Evolutionary conservation across 2,888 invertebrate species (phyloP), one percentile per base, ranked within the genome.

Genomic region (Diplolepis rosae): DNA sequence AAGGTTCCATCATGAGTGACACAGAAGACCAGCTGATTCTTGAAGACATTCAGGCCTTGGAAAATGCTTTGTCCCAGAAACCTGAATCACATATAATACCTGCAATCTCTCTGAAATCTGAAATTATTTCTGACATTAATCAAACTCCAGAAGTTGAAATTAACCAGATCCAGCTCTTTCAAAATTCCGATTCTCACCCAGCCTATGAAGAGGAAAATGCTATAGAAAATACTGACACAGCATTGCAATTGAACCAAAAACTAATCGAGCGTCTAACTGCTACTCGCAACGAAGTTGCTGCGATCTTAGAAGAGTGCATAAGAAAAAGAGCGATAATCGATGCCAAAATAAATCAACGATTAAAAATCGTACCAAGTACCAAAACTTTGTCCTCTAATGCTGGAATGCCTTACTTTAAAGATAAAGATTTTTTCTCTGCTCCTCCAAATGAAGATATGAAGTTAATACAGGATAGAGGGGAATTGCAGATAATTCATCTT

Each of bases 331-430:
- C 69, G 22, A 4, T 74, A 4, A 42, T 84, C 32, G 78, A 78
- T 1, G 54, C 73, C 24, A 72, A 77, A 7, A 68, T 85, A 2
- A 65, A 56, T 9, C 66, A 72, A 13, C 54, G 66, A 18, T 18
- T 66, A 6, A 72, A 69, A 69, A 32, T 39, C 7, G 18, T 13
- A 13, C n/a, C 65, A 0, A 28, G 30, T 1, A 69, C 56, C 7
- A 75, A 72, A 65, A 54, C 72, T 30, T 13, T 76, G 13, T 65
- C 22, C 24, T 72, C 71, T 52, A 72, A 76, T 70, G 90, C 92
- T 83, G 90, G 93, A 32, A 90, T 91, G 79, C 92, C 94, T 0
- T 95, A 93, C 82, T 95, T 95, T 77, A 94, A 93, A 81, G 93
- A 93, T 79, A 88, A 84, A 24, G 80, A 89, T 22, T 90, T 90